Evolutionary conservation across 2,113 vertebrate species (phyloP).

Genomic region (Cygnus atratus): DNA sequence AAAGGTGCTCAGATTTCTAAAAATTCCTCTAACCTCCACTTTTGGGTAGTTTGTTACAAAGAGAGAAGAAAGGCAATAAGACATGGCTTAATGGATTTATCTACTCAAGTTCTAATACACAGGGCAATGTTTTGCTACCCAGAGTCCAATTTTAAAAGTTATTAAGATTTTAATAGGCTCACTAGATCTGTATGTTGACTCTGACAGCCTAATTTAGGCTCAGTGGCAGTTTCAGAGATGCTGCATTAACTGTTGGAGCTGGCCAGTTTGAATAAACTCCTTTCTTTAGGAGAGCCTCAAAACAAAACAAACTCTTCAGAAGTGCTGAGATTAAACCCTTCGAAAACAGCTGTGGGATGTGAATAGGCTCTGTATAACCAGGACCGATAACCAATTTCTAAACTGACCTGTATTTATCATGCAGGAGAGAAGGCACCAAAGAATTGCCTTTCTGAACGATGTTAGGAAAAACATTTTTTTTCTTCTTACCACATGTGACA

Average conservation of each 20-base stretch:
- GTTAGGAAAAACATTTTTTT: not conserved
- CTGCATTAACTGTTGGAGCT: constrained; percentile 9
- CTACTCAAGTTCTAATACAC: constrained; percentile 7
- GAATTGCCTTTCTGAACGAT: not conserved
- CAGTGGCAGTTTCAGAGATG: constrained; percentile 19
- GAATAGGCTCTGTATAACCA: not conserved
- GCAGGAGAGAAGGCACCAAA: not conserved
- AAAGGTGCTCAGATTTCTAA: not conserved
- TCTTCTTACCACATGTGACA: not conserved
- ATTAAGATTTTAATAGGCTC: constrained; percentile 69
- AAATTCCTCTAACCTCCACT: not conserved
- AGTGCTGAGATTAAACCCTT: not conserved
- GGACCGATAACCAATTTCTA: not conserved
- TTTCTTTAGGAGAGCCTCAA: not conserved
- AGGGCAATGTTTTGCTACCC: constrained; percentile 11
- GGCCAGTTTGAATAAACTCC: constrained; percentile 25
- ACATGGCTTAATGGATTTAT: not conserved
- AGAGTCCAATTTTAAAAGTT: constrained; percentile 60
- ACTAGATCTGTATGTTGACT: not conserved
- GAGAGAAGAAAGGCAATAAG: not conserved
- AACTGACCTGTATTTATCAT: not conserved
- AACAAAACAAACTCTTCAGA: not conserved
- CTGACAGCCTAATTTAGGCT: constrained; percentile 62
- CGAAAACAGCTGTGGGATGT: not conserved
- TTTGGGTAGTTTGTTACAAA: not conserved